phyloP scores from a whole-genome alignment of 2,888 invertebrate genomes.

The Sinopyrophorus schimmeli region DNA sequence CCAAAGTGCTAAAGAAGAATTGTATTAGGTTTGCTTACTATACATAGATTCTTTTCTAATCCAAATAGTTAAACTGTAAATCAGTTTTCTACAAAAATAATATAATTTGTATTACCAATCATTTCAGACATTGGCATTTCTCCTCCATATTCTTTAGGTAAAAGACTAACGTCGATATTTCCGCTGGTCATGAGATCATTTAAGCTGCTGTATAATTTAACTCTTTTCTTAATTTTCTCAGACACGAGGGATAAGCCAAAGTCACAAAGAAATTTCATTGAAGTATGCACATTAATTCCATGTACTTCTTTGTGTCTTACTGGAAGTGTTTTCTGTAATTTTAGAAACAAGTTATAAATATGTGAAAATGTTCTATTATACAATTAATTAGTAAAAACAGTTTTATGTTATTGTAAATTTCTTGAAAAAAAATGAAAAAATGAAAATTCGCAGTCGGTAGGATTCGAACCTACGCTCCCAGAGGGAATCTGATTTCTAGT shows the following conservation, averaged over 20 bases:
- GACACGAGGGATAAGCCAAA: constrained; percentile 78
- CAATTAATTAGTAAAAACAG: too few relatives aligned
- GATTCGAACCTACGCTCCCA: constrained; percentile 90
- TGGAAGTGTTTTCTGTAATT: constrained; percentile 76
- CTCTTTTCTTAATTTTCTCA: constrained; percentile 74
- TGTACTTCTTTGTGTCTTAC: constrained; percentile 81
- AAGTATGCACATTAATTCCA: constrained; percentile 73
- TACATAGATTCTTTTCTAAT: neutral
- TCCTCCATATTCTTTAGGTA: constrained; percentile 84
- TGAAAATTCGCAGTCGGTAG: constrained; percentile 72
- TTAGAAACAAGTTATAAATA: constrained; percentile 47
- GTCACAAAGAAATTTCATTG: constrained; percentile 75
- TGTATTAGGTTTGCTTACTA: constrained; percentile 1
- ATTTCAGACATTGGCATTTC: constrained; percentile 81
- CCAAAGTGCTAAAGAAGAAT: constrained; percentile 63
- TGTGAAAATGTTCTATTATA: neutral
- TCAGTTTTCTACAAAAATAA: neutral
- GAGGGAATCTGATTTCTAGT: constrained; percentile 90
- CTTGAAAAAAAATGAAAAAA: constrained; percentile 5
- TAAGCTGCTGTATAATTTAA: constrained; percentile 65
- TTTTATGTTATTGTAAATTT: too few relatives aligned
- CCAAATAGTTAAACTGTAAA: too few relatives aligned
- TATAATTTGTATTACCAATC: too few relatives aligned
- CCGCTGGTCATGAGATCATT: constrained; percentile 59
- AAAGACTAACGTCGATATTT: constrained; percentile 53